Evolutionary conservation across 2,113 vertebrate genomes (phyloP).

Genomic region (Chlorodrepanis virens): DNA sequence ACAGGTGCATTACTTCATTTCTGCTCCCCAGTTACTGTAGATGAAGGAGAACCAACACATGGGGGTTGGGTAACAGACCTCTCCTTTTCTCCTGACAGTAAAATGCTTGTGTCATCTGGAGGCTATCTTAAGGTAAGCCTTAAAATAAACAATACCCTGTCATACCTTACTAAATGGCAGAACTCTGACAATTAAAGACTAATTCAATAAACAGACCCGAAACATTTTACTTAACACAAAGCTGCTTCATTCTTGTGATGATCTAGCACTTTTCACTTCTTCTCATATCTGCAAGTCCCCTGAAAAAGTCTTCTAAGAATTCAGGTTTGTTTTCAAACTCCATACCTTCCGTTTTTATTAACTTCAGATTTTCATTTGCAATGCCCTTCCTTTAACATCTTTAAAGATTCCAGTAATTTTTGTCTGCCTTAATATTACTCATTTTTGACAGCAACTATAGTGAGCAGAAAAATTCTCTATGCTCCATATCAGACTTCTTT

Average conservation of each 20-base stretch:
- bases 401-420: neutral
- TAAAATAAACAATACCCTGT: neutral
- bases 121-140: conserved; percentile 89
- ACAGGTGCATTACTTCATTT: conserved; percentile 81
- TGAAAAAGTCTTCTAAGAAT: neutral
- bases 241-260: neutral
- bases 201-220: neutral
- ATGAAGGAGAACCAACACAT: conserved; percentile 83
- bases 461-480: neutral
- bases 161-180: neutral
- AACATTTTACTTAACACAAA: neutral
- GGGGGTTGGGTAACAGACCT: conserved; percentile 94
- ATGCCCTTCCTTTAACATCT: neutral
- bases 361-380: neutral
- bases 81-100: conserved; percentile 87
- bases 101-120: conserved; percentile 86
- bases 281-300: neutral
- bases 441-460: neutral
- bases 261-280: neutral
- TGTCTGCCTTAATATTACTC: neutral
- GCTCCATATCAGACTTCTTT: neutral
- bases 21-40: conserved; percentile 77
- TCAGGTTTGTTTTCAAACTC: neutral
- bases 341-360: neutral
- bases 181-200: neutral